Evolutionary conservation across 2,888 invertebrate species (phyloP), one percentile per base, ranked within the genome.

Genomic region (Onthophagus sagittarius): DNA sequence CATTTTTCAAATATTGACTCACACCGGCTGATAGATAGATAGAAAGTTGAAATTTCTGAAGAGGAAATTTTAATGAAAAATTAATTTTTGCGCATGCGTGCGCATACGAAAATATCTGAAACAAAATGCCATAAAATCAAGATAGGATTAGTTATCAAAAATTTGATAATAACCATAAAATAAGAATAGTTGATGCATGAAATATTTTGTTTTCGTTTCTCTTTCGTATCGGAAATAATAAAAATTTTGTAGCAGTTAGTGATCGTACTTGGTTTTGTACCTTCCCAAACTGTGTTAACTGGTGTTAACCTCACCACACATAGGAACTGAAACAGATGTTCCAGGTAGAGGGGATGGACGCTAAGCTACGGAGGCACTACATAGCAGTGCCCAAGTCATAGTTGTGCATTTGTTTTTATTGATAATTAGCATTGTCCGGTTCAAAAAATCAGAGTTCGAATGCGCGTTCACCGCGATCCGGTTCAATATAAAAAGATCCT

Each of bases 391-490:
- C 71, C 72, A 72, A 71, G 74, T 72, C 74, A 74, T 74, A 74
- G 74, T 74, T 71, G 71, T 72, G 71, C 72, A 74, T 71, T 71
- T 74, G 74, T 74, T 74, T 74, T 74, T 72, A 74, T 71, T 72
- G 71, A 72, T 74, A 74, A 71, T 74, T 72, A 69, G 71, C 72
- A 71, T 15, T 63, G 74, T 74, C 63, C 62, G 63, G 70, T 64
- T 39, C 71, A 67, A 71, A 69, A 70, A 71, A 23, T 23, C 62
- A 33, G 32, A 63, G 69, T 63, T 63, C 63, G 69, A 63, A 23
- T 15, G 31, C 64, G 70, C 72, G 71, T 74, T 74, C 74, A 71
- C 74, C 23, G 15, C 62, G 23, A 3, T 23, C 23, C 3, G 23
- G 23, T 23, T 23, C 2, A 23, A 15, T 15, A 64, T 14, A 15